These are phyloP conservation scores for Acanthurus tractus DNA, from an alignment of 2,797 vertebrate genomes.

Conservation along the genomic window DNA sequence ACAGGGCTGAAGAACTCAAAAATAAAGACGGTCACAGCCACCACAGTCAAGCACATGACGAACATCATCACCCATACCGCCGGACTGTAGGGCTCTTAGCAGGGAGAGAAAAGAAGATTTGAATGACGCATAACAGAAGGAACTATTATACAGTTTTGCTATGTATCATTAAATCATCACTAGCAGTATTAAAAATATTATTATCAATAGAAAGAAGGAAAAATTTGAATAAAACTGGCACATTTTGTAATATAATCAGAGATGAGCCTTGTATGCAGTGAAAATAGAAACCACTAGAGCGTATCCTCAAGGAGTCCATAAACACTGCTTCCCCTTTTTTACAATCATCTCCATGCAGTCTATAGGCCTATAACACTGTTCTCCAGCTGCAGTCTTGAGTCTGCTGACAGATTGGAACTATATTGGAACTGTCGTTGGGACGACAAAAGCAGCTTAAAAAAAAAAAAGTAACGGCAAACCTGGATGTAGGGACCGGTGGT, in stretches of 20 bases:
- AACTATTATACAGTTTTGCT: neutral
- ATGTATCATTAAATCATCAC: conserved; percentile 5
- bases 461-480: conserved; percentile 63
- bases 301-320: conserved; percentile 64
- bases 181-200: neutral
- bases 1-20: conserved; percentile 98
- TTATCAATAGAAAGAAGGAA: conserved; percentile 5
- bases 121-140: neutral
- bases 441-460: conserved; percentile 57
- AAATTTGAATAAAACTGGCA: conserved; percentile 14
- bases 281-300: conserved; percentile 43
- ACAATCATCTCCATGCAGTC: conserved; percentile 66
- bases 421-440: conserved; percentile 72
- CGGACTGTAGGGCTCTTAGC: conserved; percentile 95
- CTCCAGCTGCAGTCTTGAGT: conserved; percentile 63
- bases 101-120: conserved; percentile 5
- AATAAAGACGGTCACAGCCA: conserved; percentile 96
- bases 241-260: conserved; percentile 8
- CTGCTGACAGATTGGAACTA: conserved; percentile 79
- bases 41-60: conserved; percentile 96
- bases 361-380: conserved; percentile 63
- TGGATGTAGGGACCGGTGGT: conserved; percentile 68
- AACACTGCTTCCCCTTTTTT: conserved; percentile 52
- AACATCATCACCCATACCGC: conserved; percentile 99
- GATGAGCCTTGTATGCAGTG: conserved; percentile 10